Base-by-base conservation (phyloP, 2,113 vertebrate species). In the Plestiodon gilberti region DNA sequence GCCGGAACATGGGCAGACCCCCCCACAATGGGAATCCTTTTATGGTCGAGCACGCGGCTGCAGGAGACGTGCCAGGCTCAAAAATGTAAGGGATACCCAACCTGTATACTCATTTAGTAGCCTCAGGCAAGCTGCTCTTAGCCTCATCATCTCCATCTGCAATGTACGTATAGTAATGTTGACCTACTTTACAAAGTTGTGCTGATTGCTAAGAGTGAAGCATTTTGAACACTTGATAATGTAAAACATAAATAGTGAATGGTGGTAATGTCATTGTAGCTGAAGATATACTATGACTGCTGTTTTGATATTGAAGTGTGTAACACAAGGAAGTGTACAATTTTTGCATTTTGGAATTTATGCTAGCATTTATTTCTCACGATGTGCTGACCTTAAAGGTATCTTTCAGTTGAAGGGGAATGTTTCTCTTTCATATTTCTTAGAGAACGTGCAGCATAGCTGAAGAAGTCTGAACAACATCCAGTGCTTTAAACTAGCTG, bases 391-490 rank as follows among this genome's bases (percentile, higher is more conserved):
- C 35, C 28, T n/a, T 65, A 30, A 23, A 61, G 33, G 7, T 48
- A 48, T 80, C 61, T 52, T 81, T 23, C 70, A 43, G 11, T 62
- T 30, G 70, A 59, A 59, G 33, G 43, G 89, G 30, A 48, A 48
- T 69, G 90, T 74, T 64, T 18, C 90, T 75, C 86, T 87, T 43
- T 61, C 86, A 23, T 15, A 48, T 83, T 62, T 87, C 67, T 33
- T 64, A 38, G 61, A 80, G 11, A 73, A 52, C 35, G 61, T 89
- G 76, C 83, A 70, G 87, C 88, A 88, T 89, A 81, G 78, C 13
- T 87, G 86, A 89, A 78, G 48, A 82, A 80, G 86, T 86, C 81
- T 94, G 93, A 79, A 88, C 74, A 81, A 59, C 9, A 33, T 91
- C 89, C 91, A 92, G 78, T 83, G 59, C 91, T 48, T 88, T 91